These are phyloP conservation scores for Cosmia pyralina DNA, from an alignment of 2,888 invertebrate species.

Conservation along the genomic window DNA sequence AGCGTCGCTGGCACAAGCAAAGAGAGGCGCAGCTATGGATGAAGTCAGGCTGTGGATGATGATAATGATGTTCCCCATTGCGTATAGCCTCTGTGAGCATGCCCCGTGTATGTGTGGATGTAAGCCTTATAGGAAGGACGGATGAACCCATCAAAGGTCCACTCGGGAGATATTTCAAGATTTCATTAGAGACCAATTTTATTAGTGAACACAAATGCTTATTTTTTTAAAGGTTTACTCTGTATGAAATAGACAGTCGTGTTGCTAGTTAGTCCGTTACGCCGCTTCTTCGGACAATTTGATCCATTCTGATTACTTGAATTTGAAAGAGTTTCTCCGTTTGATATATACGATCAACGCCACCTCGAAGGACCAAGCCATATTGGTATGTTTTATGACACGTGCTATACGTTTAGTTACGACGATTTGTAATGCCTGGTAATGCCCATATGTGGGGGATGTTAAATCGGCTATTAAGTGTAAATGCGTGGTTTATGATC, in stretches of 20 bases:
- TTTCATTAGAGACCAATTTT: not conserved
- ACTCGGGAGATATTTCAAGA: not conserved
- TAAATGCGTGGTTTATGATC: slow-evolving; percentile 24
- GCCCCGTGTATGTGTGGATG: too few species aligned
- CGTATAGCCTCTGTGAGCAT: too few species aligned
- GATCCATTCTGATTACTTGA: not conserved
- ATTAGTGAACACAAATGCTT: not conserved
- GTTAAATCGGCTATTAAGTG: slow-evolving; percentile 17
- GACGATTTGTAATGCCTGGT: slow-evolving; percentile 23
- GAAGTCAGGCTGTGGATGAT: too few species aligned
- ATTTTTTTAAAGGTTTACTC: not conserved
- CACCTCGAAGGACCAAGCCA: slow-evolving; percentile 6
- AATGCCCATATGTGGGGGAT: slow-evolving; percentile 13
- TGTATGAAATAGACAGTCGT: too few species aligned
- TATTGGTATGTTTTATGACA: slow-evolving; percentile 15
- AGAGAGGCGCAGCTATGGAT: too few species aligned
- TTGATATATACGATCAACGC: slow-evolving; percentile 24
- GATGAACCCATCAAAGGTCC: too few species aligned
- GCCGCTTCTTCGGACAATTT: not conserved
- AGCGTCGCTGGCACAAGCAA: too few species aligned
- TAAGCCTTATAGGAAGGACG: too few species aligned
- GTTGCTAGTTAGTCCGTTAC: not conserved
- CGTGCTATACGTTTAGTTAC: slow-evolving; percentile 6
- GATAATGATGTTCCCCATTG: too few species aligned
- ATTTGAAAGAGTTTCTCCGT: not conserved